A percentile compares a stretch with the other conserved stretches of the same genome.
These are phyloP conservation scores for Spisula solida DNA, from an alignment of 2,888 invertebrate species.

Conservation along the genomic window DNA sequence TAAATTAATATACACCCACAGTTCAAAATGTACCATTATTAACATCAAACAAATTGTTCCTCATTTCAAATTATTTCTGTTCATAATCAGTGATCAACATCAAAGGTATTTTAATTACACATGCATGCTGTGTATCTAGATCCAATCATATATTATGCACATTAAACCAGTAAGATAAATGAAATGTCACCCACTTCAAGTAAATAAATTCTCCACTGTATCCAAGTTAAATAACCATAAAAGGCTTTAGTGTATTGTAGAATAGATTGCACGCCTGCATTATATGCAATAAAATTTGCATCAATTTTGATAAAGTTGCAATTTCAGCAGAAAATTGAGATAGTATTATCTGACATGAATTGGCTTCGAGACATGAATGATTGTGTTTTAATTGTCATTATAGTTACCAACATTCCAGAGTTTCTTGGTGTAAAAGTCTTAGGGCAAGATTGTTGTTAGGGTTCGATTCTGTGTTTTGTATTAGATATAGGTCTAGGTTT, in stretches of 20 bases:
- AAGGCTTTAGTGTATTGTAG: neutral
- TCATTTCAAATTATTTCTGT: neutral
- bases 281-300: neutral
- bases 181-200: neutral
- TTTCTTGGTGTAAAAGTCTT: neutral
- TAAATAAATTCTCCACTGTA: neutral
- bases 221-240: constrained; percentile 7
- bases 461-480: neutral
- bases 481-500: neutral
- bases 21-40: neutral
- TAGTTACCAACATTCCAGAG: neutral
- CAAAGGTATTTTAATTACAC: constrained; percentile 7
- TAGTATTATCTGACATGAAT: neutral
- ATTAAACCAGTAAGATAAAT: neutral
- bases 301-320: constrained; percentile 19
- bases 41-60: constrained; percentile 4
- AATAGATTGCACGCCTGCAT: neutral
- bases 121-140: neutral
- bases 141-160: constrained; percentile 11
- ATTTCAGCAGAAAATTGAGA: neutral
- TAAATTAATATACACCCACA: too few species aligned
- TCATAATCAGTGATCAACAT: neutral
- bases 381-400: neutral
- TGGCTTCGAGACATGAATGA: neutral
- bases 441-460: neutral